Evolutionary conservation across 2,797 vertebrate species (phyloP).

Genomic region (Allobates femoralis): DNA sequence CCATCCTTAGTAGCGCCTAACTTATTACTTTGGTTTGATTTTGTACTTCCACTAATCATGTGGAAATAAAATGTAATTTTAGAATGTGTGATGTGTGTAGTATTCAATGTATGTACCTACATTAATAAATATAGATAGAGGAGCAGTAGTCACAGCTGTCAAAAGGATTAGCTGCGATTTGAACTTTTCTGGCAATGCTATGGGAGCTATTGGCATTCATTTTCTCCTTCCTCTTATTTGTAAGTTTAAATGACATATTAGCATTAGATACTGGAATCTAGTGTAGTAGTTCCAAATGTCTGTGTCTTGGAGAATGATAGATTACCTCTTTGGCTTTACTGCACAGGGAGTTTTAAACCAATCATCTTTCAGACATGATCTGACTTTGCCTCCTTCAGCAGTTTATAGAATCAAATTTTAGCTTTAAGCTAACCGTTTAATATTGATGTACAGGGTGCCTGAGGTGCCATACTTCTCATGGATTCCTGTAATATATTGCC

Average conservation of each 20-base stretch:
- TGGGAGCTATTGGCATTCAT: neutral
- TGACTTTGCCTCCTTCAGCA: neutral
- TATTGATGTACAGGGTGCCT: neutral
- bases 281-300: neutral
- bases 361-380: neutral
- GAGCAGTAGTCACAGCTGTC: neutral
- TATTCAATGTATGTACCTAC: no score
- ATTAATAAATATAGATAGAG: neutral
- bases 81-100: no score
- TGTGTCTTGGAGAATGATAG: neutral
- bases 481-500: neutral
- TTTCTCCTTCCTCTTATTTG: neutral
- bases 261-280: neutral
- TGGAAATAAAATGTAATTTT: no score
- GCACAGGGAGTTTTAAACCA: neutral
- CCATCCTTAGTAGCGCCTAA: no score
- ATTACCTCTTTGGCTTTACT: conserved; percentile 5
- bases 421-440: neutral
- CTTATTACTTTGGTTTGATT: no score
- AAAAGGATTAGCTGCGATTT: neutral
- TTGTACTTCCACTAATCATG: no score
- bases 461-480: neutral
- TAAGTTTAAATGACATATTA: neutral
- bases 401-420: neutral
- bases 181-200: neutral